A percentile compares a stretch with the other conserved stretches of the same genome.
These are phyloP conservation scores for Aporophyla nigra DNA, from an alignment of 2,888 invertebrate genomes.

Conservation along the genomic window DNA sequence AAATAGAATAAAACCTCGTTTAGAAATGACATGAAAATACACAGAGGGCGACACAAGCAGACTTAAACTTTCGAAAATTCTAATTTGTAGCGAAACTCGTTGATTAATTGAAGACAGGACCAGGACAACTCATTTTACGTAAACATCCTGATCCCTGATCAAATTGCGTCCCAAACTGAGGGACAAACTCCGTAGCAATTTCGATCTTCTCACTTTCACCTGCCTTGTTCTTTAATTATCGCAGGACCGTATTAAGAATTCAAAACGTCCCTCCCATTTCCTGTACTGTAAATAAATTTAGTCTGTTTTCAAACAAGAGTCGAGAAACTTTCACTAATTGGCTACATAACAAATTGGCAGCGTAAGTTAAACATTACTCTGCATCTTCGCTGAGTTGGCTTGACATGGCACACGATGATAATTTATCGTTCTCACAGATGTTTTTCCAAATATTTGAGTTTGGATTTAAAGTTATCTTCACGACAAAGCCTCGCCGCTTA, in stretches of 20 bases:
- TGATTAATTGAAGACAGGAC: slow-evolving; percentile 51
- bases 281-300: slow-evolving; percentile 65
- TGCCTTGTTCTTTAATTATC: slow-evolving; percentile 63
- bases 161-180: slow-evolving; percentile 55
- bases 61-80: slow-evolving; percentile 13
- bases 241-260: slow-evolving; percentile 69
- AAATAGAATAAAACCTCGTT: background rate
- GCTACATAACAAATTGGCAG: slow-evolving; percentile 73
- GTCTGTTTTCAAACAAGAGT: slow-evolving; percentile 62
- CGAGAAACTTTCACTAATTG: slow-evolving; percentile 72
- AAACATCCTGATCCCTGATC: slow-evolving; percentile 50
- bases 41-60: background rate
- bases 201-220: slow-evolving; percentile 50
- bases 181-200: slow-evolving; percentile 54
- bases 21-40: background rate
- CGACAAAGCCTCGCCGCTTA: slow-evolving; percentile 42
- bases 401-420: slow-evolving; percentile 52
- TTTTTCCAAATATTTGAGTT: slow-evolving; percentile 63
- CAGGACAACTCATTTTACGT: slow-evolving; percentile 54
- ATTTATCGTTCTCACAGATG: slow-evolving; percentile 59
- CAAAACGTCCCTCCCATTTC: slow-evolving; percentile 67
- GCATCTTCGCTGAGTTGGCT: slow-evolving; percentile 58
- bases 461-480: slow-evolving; percentile 31
- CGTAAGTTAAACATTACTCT: slow-evolving; percentile 69
- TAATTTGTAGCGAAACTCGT: slow-evolving; percentile 31